Percentiles rank a stretch among this genome's conserved stretches.
Evolutionary conservation across 2,797 vertebrate species (phyloP).

Genomic region (Megalops cyprinoides): DNA sequence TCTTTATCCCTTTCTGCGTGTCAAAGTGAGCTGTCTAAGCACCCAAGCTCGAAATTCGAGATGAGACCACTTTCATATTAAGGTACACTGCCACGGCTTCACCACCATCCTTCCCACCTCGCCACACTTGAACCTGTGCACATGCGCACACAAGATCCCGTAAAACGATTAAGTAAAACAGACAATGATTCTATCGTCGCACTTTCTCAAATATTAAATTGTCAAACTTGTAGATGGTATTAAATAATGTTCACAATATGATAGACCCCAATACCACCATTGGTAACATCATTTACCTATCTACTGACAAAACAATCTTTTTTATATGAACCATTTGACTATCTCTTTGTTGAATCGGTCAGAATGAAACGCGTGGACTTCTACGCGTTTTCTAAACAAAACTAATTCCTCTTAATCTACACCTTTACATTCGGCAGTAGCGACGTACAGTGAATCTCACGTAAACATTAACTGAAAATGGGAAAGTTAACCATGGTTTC

Average conservation of each 20-base stretch:
- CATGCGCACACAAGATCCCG: slow-evolving; percentile 48
- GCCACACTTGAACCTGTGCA: slow-evolving; percentile 16
- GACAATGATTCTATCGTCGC: background rate
- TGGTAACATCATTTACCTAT: background rate
- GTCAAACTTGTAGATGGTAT: background rate
- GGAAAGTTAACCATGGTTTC: background rate
- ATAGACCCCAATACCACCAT: background rate
- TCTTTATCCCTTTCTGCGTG: background rate
- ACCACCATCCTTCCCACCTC: slow-evolving; percentile 3
- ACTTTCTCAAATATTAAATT: slow-evolving; percentile 54
- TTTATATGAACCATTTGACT: background rate
- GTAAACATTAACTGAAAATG: background rate
- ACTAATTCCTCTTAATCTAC: slow-evolving; percentile 55
- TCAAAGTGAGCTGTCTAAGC: background rate
- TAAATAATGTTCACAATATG: background rate
- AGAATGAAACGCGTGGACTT: slow-evolving; percentile 12
- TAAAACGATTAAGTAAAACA: background rate
- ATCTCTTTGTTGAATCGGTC: slow-evolving; percentile 55
- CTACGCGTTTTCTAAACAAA: slow-evolving; percentile 46
- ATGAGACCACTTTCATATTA: background rate
- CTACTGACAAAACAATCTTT: background rate
- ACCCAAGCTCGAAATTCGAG: background rate
- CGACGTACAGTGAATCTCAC: background rate
- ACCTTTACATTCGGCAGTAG: slow-evolving; percentile 52
- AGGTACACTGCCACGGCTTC: background rate